Conservation (phyloP, 1,140 invertebrate species). For the Ectropis grisescens region DNA sequence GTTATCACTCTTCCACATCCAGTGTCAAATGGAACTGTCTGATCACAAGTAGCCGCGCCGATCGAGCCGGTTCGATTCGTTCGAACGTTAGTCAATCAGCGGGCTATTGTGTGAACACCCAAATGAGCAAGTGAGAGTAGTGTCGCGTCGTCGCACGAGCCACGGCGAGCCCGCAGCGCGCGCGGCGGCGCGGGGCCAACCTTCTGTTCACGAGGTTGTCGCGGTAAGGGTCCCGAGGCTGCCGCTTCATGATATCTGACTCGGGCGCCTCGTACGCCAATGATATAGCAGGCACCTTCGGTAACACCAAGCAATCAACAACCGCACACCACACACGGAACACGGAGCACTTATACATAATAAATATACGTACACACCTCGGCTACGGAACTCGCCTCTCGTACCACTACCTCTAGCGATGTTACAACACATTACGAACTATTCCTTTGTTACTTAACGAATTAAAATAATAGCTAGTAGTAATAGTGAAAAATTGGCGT, state of each 20-base stretch:
- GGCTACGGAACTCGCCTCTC: constrained; percentile 16
- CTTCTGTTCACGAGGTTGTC: constrained; percentile 97
- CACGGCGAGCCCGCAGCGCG: constrained; percentile 13
- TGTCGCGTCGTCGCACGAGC: too few species aligned
- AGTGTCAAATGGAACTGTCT: constrained; percentile 45
- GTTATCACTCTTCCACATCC: constrained; percentile 66
- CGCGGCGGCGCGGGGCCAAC: constrained; percentile 64
- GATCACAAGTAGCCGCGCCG: constrained; percentile 50
- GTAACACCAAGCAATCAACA: constrained; percentile 67
- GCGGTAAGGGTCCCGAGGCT: constrained; percentile 92
- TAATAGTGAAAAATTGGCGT: constrained; percentile 46
- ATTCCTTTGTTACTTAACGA: too few species aligned
- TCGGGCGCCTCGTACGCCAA: constrained; percentile 97
- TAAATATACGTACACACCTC: constrained; percentile 29
- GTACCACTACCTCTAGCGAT: constrained; percentile 33
- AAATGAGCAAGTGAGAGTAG: constrained; percentile 49
- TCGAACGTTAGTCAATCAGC: constrained; percentile 22
- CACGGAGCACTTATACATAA: constrained; percentile 21
- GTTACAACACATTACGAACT: constrained; percentile 3
- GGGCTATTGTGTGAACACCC: constrained; percentile 52
- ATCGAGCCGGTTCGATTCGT: constrained; percentile 12
- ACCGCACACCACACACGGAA: constrained; percentile 30
- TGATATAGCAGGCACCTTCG: constrained; percentile 94
- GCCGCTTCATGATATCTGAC: constrained; percentile 97
- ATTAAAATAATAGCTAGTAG: too few species aligned